These are phyloP conservation scores for Trichechus manatus DNA, from an alignment of 2,113 vertebrate species.

Conservation along the genomic window DNA sequence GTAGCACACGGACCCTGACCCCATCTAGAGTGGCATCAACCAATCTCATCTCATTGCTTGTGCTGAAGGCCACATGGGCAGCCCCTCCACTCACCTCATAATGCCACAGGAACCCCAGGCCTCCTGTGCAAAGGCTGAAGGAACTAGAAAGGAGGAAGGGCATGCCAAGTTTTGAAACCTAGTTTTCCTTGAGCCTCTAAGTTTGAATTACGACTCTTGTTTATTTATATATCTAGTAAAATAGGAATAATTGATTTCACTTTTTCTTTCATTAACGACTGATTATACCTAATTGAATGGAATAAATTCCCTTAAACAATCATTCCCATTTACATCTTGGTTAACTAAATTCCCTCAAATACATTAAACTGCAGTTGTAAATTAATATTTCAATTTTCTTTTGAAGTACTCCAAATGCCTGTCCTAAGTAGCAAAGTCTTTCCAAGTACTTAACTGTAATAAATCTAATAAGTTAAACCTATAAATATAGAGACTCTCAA, in stretches of 20 bases:
- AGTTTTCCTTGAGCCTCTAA: background rate
- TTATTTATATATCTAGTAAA: background rate
- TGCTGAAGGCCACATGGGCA: background rate
- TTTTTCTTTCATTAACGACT: conserved; percentile 31
- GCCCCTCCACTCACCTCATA: background rate
- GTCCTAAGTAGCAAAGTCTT: conserved; percentile 33
- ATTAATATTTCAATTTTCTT: conserved; percentile 56
- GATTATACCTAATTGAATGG: conserved; percentile 30
- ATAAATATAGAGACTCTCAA: conserved; percentile 42
- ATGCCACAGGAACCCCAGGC: background rate
- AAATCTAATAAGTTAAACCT: conserved; percentile 59
- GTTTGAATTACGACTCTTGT: background rate
- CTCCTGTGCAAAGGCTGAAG: background rate
- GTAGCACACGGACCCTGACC: background rate
- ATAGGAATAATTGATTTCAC: conserved; percentile 21
- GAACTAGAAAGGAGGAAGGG: background rate
- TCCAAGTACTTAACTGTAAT: conserved; percentile 43
- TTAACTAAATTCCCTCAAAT: conserved; percentile 56
- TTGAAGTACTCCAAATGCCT: conserved; percentile 55
- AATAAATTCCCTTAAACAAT: conserved; percentile 14
- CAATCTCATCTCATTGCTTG: background rate
- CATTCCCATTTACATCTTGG: conserved; percentile 9
- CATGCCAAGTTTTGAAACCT: background rate
- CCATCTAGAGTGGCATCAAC: background rate
- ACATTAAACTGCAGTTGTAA: conserved; percentile 21